Evolutionary conservation across 1,140 invertebrate genomes (phyloP).

Genomic region (Carposina sasakii): DNA sequence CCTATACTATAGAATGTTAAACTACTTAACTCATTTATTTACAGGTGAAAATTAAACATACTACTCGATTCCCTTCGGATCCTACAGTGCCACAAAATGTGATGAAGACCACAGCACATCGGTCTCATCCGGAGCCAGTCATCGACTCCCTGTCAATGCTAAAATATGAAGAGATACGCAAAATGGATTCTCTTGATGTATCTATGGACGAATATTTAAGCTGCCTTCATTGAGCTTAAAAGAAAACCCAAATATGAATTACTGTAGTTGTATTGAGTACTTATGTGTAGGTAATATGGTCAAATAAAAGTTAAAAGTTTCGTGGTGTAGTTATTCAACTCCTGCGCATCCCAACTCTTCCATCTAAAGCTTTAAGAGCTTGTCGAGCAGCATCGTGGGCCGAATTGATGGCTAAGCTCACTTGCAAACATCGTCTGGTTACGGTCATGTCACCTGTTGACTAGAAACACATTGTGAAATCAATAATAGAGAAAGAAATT

Average conservation of each 20-base stretch:
- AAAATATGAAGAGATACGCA: constrained; percentile 53
- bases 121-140: constrained; percentile 41
- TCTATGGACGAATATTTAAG: constrained; percentile 45
- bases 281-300: too few species aligned
- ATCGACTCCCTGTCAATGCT: constrained; percentile 39
- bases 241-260: too few species aligned
- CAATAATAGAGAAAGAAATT: too few species aligned
- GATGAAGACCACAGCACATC: neutral
- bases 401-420: constrained; percentile 88
- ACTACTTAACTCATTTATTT: constrained; percentile 11
- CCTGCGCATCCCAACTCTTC: too few species aligned
- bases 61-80: constrained; percentile 28
- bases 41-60: constrained; percentile 39
- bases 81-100: neutral
- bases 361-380: constrained; percentile 91
- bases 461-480: too few species aligned
- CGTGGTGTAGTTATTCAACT: too few species aligned
- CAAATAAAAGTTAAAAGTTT: too few species aligned
- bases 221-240: constrained; percentile 16
- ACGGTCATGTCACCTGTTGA: constrained; percentile 91
- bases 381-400: constrained; percentile 93
- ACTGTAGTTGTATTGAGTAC: too few species aligned
- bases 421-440: constrained; percentile 89
- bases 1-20: too few species aligned
- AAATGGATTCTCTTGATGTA: constrained; percentile 44